Evolutionary conservation across 1,140 invertebrate genomes (phyloP), one percentile per base, ranked within the genome.

Genomic region (Gryllus bimaculatus): DNA sequence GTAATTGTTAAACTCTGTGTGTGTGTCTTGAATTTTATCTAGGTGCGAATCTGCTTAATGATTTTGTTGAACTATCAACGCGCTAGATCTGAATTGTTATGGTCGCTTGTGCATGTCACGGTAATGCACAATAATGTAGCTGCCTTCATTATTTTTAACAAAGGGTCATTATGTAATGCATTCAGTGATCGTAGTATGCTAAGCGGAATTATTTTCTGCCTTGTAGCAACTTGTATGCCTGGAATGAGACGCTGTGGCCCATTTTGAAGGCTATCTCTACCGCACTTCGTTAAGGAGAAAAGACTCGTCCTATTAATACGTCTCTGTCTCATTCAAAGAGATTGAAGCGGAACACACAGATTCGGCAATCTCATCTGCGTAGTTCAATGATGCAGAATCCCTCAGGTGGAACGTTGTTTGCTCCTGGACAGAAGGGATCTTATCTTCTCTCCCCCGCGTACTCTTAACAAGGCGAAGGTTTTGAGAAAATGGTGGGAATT

Each of bases 131-230:
- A 66, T 66, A 66, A 66, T 66, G 54, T 66, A 66, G 10, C 54
- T 18, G 18, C 54, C 54, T 66, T 66, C 54, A 66, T 66, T 66
- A 66, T 66, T 66, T 66, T 66, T 66, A 66, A 66, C 54, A 66
- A 66, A 66, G 54, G 54, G 54, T 66, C 54, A 66, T 66, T 66
- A 66, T 66, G 54, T 66, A 66, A 66, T 66, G 54, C 54, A 66
- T 66, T 66, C 54, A 66, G 54, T 18, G 54, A 66, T 66, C 26
- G 54, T 66, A 66, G 54, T 66, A 18, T 66, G 54, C 10, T 18
- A 18, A 66, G 54, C 18, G 54, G 18, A 66, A 66, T 66, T 66
- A 66, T 66, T 66, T 66, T 66, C 54, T 66, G 10, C 10, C 54
- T 66, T 66, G 54, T 66, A 18, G 54, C 10, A 18, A 18, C 10